Percentiles rank a stretch among this genome's conserved stretches.
phyloP scores from a whole-genome alignment of 2,888 invertebrate genomes.

The Cordilura impudica region DNA sequence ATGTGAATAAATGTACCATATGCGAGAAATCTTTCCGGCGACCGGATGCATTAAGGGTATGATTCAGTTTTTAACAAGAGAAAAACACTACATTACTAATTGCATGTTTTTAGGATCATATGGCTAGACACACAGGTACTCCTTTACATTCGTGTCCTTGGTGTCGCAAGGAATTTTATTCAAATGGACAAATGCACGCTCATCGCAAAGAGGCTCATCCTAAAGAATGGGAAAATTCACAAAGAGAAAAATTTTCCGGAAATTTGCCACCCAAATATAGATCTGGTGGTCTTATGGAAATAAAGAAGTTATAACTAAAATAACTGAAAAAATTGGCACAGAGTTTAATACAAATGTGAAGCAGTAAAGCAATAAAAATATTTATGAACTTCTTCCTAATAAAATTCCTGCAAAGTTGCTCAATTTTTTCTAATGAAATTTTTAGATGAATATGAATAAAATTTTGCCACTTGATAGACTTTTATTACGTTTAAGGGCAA shows the following conservation, averaged over 20 bases:
- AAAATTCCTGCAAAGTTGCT: too few relatives aligned
- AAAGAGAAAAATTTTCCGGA: neutral
- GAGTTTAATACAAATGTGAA: too few relatives aligned
- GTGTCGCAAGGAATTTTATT: constrained; percentile 76
- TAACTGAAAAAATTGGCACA: too few relatives aligned
- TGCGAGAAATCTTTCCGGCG: constrained; percentile 75
- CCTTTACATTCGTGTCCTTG: constrained; percentile 75
- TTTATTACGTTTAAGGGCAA: too few relatives aligned
- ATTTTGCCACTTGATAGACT: too few relatives aligned
- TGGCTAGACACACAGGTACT: constrained; percentile 76
- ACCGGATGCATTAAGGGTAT: constrained; percentile 52
- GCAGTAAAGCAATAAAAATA: too few relatives aligned
- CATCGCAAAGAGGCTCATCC: constrained; percentile 76
- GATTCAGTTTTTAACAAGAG: neutral
- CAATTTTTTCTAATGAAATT: too few relatives aligned
- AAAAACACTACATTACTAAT: neutral
- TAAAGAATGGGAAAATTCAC: constrained; percentile 71
- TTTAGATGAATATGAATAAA: too few relatives aligned
- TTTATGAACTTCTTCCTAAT: too few relatives aligned
- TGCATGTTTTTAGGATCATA: constrained; percentile 71
- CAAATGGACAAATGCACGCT: constrained; percentile 76
- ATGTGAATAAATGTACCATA: constrained; percentile 72
- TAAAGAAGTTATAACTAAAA: too few relatives aligned
- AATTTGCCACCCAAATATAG: constrained; percentile 21
- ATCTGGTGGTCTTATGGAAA: neutral